phyloP scores from a whole-genome alignment of 1,140 invertebrate species.

The Thaumatotibia leucotreta region DNA sequence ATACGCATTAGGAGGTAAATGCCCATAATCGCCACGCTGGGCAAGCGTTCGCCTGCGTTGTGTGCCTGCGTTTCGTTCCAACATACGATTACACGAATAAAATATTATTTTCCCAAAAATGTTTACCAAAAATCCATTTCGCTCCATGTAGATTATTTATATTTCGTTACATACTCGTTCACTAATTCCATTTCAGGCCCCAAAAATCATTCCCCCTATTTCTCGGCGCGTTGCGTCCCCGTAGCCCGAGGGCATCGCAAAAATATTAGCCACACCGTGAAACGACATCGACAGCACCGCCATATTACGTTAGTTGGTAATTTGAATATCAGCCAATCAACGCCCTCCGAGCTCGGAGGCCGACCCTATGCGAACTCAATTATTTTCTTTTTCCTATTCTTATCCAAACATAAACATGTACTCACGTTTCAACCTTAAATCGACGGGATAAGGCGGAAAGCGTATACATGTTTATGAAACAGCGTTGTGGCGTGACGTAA shows the following conservation, averaged over 20 bases:
- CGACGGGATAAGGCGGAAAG: too few species aligned
- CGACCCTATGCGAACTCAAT: constrained; percentile 48
- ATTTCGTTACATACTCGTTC: not conserved
- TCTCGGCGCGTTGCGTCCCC: constrained; percentile 3
- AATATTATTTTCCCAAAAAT: too few species aligned
- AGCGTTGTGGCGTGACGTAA: not conserved
- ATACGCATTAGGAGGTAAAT: too few species aligned
- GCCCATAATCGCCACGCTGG: too few species aligned
- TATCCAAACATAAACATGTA: too few species aligned
- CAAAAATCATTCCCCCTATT: constrained; percentile 11
- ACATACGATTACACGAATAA: too few species aligned
- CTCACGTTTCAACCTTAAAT: too few species aligned
- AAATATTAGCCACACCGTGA: constrained; percentile 18
- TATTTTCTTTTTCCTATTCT: constrained; percentile 17
- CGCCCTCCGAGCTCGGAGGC: constrained; percentile 34
- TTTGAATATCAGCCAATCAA: constrained; percentile 28
- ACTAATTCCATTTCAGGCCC: constrained; percentile 1
- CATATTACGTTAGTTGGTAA: constrained; percentile 17
- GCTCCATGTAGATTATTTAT: not conserved
- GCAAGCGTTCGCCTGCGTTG: too few species aligned
- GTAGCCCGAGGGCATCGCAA: constrained; percentile 12
- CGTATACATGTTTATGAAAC: too few species aligned
- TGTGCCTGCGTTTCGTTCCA: too few species aligned
- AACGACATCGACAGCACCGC: not conserved
- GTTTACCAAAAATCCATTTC: too few species aligned